Conservation (phyloP, 2,888 invertebrate genomes). For the Mechanitis mazaeus region DNA sequence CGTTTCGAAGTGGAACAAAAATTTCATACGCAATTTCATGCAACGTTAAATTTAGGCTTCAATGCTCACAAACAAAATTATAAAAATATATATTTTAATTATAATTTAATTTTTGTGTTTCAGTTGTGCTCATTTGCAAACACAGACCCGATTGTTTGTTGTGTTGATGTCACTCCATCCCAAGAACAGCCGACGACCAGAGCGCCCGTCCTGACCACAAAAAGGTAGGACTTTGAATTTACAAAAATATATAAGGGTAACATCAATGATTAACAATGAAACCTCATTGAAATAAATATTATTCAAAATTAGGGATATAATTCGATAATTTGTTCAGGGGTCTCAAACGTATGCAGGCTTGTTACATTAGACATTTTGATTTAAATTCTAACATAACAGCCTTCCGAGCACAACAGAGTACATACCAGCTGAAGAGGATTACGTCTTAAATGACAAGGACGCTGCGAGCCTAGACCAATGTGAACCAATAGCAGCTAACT, state of each 20-base stretch:
- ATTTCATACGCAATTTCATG: too few relatives aligned
- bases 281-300: too few relatives aligned
- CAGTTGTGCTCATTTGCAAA: conserved; percentile 43
- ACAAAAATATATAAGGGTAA: background rate
- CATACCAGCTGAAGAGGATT: conserved; percentile 35
- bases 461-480: conserved; percentile 26
- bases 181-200: conserved; percentile 6
- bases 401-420: conserved; percentile 34
- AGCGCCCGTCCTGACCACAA: conserved; percentile 36
- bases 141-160: conserved; percentile 43
- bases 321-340: too few relatives aligned
- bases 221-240: background rate
- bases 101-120: conserved; percentile 5
- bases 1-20: too few relatives aligned
- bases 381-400: conserved; percentile 20
- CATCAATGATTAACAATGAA: background rate
- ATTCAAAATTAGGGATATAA: too few relatives aligned
- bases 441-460: conserved; percentile 22
- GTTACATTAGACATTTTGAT: background rate
- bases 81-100: too few relatives aligned
- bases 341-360: background rate
- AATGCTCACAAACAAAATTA: too few relatives aligned
- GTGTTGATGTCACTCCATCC: conserved; percentile 25
- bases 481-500: conserved; percentile 25
- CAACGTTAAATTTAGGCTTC: too few relatives aligned